Percentiles rank a stretch among this genome's conserved stretches.
phyloP scores from a whole-genome alignment of 2,797 vertebrate species.

The Sciaenops ocellatus region DNA sequence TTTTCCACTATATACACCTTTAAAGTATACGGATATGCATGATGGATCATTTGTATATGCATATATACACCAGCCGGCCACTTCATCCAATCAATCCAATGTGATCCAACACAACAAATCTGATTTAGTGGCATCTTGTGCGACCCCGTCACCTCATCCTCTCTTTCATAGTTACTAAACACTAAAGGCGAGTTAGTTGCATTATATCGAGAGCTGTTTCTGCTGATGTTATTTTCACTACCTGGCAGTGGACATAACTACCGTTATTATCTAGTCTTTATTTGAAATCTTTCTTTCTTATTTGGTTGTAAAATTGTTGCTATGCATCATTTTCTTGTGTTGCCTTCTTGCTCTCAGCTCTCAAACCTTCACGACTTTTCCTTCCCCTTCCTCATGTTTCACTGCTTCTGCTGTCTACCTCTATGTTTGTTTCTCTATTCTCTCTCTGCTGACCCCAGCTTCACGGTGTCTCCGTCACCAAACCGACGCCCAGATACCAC shows the following conservation, averaged over 20 bases:
- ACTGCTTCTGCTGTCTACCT: constrained; percentile 22
- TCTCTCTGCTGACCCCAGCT: constrained; percentile 66
- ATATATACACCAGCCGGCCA: no score
- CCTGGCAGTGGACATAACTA: neutral
- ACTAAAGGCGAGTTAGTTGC: no score
- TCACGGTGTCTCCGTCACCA: constrained; percentile 67
- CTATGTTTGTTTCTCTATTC: constrained; percentile 28
- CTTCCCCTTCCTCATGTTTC: constrained; percentile 22
- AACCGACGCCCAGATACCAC: constrained; percentile 52
- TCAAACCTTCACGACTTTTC: constrained; percentile 22
- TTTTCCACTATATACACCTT: no score
- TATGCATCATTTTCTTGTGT: neutral
- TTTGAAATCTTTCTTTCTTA: neutral
- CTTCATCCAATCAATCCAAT: no score
- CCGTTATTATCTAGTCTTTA: neutral
- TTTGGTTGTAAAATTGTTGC: neutral
- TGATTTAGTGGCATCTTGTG: no score
- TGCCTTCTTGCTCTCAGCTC: constrained; percentile 17
- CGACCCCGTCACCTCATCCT: no score
- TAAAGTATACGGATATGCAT: no score
- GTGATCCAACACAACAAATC: no score
- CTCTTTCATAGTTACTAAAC: no score
- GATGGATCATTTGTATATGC: no score
- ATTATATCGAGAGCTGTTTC: no score
- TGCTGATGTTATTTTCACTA: neutral